Percentiles rank a stretch among this genome's conserved stretches.
phyloP scores from a whole-genome alignment of 2,888 invertebrate genomes.

The Fragum whitleyi region DNA sequence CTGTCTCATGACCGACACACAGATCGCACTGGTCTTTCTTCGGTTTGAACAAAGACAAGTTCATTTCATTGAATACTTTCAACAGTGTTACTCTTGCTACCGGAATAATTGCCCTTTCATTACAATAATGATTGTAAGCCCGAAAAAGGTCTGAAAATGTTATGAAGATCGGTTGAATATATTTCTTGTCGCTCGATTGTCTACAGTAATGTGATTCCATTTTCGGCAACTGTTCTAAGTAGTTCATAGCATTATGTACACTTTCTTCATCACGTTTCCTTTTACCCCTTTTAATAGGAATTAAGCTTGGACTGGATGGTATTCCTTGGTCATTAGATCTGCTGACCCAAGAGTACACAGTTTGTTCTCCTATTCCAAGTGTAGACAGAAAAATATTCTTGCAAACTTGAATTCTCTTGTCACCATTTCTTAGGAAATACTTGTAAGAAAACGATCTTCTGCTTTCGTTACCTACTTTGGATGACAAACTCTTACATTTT shows the following conservation, averaged over 20 bases:
- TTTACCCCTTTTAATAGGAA: not conserved
- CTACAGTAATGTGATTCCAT: constrained; percentile 49
- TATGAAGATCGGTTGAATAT: constrained; percentile 29
- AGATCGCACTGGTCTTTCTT: constrained; percentile 52
- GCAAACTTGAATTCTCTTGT: too few species aligned
- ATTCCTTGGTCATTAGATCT: not conserved
- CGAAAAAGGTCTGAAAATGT: constrained; percentile 12
- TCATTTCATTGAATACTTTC: constrained; percentile 23
- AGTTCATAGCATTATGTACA: not conserved
- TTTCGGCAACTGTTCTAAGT: constrained; percentile 34
- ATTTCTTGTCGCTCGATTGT: not conserved
- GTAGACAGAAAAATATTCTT: too few species aligned
- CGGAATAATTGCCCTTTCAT: not conserved
- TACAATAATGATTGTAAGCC: constrained; percentile 6
- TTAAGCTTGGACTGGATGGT: not conserved
- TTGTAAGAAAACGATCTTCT: too few species aligned
- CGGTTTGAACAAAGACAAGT: constrained; percentile 35
- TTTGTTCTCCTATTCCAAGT: too few species aligned
- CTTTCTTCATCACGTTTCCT: not conserved
- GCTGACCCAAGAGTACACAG: too few species aligned
- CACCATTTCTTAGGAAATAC: too few species aligned
- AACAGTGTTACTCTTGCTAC: not conserved
- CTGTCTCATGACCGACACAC: constrained; percentile 30
- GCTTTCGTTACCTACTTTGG: too few species aligned
- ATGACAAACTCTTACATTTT: too few species aligned